A percentile compares a stretch with the other conserved stretches of the same genome.
phyloP scores from a whole-genome alignment of 2,888 invertebrate genomes.

The Aleiodes leptofemur region DNA sequence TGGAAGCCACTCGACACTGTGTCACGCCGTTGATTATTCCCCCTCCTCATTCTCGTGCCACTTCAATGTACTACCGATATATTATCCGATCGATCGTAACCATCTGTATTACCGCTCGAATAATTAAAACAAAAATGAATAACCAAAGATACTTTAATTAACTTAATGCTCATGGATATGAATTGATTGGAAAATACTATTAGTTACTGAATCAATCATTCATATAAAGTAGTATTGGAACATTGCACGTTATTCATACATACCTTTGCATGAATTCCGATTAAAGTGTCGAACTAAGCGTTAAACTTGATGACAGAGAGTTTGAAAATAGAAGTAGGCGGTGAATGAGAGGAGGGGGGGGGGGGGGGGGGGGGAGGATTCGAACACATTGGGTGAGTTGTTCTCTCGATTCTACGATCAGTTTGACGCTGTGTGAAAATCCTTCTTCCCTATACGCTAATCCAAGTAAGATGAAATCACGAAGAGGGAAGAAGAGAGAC shows the following conservation, averaged over 20 bases:
- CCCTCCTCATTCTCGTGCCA: background rate
- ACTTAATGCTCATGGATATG: constrained; percentile 13
- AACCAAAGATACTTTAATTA: constrained; percentile 37
- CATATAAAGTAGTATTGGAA: constrained; percentile 26
- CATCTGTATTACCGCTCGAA: constrained; percentile 3
- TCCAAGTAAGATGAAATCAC: no score
- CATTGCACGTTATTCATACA: background rate
- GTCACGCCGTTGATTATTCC: constrained; percentile 12
- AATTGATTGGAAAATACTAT: constrained; percentile 31
- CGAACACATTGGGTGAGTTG: constrained; percentile 18
- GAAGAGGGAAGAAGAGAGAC: no score
- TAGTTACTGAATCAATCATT: constrained; percentile 34
- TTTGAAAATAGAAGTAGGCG: no score
- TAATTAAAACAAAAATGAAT: constrained; percentile 19
- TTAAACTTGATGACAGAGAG: constrained; percentile 33
- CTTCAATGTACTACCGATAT: no score
- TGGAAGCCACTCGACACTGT: constrained; percentile 2
- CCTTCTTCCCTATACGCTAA: background rate
- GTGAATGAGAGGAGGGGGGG: no score
- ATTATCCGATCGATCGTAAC: background rate
- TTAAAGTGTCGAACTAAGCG: constrained; percentile 47
- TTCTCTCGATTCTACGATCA: constrained; percentile 9
- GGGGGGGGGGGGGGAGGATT: background rate
- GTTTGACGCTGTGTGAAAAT: constrained; percentile 28
- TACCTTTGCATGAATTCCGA: constrained; percentile 37